These are phyloP conservation scores for Tipula helvola DNA, from an alignment of 2,888 invertebrate species.

Conservation along the genomic window DNA sequence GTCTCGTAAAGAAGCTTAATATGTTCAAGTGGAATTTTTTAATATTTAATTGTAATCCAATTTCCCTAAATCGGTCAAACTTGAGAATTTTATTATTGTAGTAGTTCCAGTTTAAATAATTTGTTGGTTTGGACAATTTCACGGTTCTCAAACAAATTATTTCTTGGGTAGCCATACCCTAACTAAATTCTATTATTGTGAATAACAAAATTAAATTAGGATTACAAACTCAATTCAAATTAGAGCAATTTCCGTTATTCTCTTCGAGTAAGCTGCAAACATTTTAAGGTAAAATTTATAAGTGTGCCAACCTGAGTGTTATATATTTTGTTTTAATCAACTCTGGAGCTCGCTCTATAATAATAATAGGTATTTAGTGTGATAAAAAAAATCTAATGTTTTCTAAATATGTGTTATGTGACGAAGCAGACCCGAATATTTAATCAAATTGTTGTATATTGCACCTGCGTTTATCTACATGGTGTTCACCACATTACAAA, in stretches of 20 bases:
- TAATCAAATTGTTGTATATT: background rate
- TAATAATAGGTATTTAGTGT: background rate
- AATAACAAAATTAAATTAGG: background rate
- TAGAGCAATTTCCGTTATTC: background rate
- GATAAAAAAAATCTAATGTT: background rate
- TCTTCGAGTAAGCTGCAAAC: background rate
- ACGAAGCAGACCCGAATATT: constrained; percentile 4
- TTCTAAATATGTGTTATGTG: background rate
- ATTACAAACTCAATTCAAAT: background rate
- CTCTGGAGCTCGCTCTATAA: background rate
- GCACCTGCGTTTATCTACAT: background rate
- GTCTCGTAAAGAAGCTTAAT: no score
- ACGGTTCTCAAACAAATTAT: no score
- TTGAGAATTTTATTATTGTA: no score
- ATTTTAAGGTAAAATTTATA: background rate
- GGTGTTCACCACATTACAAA: background rate
- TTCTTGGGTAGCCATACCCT: no score
- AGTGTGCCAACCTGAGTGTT: background rate
- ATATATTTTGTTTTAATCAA: background rate
- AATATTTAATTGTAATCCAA: no score
- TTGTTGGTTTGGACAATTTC: no score
- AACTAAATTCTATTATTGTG: background rate
- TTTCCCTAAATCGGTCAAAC: no score
- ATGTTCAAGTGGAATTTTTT: no score
- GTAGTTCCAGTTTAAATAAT: no score